These are phyloP conservation scores for Penaeus indicus DNA, from an alignment of 1,140 invertebrate genomes.

Conservation along the genomic window DNA sequence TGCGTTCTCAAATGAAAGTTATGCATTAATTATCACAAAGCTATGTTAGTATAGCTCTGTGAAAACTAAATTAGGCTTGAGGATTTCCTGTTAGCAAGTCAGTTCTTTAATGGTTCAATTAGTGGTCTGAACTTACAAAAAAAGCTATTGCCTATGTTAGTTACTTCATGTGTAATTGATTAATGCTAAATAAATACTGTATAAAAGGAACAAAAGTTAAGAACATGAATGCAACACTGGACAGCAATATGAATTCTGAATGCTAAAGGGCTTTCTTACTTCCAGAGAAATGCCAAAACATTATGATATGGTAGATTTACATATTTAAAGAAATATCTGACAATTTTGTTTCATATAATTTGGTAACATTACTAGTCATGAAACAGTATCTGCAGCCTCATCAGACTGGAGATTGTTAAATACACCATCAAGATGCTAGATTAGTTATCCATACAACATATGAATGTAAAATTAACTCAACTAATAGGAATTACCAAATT, in stretches of 20 bases:
- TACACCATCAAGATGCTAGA: too few species aligned
- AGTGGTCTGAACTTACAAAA: slow-evolving; percentile 25
- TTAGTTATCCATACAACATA: too few species aligned
- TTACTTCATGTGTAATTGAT: slow-evolving; percentile 28
- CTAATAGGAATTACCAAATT: too few species aligned
- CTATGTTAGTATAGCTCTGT: slow-evolving; percentile 41
- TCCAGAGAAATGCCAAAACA: too few species aligned
- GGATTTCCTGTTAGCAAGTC: slow-evolving; percentile 24
- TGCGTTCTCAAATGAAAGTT: not conserved
- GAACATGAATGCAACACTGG: slow-evolving; percentile 48
- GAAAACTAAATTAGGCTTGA: slow-evolving; percentile 25
- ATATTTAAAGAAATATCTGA: too few species aligned
- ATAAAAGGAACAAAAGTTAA: slow-evolving; percentile 45
- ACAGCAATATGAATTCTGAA: slow-evolving; percentile 1
- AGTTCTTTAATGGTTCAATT: slow-evolving; percentile 4
- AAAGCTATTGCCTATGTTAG: slow-evolving; percentile 49
- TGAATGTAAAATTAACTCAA: too few species aligned
- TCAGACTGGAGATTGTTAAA: not conserved
- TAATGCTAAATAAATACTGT: slow-evolving; percentile 59
- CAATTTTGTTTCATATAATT: too few species aligned
- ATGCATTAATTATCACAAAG: slow-evolving; percentile 26
- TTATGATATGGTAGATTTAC: too few species aligned
- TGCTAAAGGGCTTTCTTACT: too few species aligned
- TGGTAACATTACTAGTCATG: too few species aligned
- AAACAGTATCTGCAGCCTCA: not conserved